Conservation (phyloP, 2,113 vertebrate genomes). For the Uria lomvia region DNA sequence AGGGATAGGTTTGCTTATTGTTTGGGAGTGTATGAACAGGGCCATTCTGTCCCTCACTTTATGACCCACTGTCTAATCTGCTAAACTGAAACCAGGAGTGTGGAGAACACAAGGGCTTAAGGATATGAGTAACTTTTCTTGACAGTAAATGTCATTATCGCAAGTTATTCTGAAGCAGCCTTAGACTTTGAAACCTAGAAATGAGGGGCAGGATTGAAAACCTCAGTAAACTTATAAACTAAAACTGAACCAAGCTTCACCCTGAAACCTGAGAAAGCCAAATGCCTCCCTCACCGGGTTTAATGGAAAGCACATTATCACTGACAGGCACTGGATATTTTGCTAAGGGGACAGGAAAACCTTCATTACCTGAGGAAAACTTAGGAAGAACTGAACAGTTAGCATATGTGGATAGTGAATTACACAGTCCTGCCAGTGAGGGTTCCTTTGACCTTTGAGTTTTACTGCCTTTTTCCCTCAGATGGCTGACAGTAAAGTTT, state of each 20-base stretch:
- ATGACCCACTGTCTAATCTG: not conserved
- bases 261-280: not conserved
- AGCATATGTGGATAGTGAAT: not conserved
- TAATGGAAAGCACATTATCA: not conserved
- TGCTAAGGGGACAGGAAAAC: not conserved
- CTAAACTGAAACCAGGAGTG: not conserved
- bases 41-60: not conserved
- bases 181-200: not conserved
- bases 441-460: not conserved
- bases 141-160: not conserved
- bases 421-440: not conserved
- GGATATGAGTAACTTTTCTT: not conserved
- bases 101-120: not conserved
- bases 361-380: not conserved
- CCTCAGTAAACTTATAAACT: not conserved
- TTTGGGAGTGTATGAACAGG: not conserved
- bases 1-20: not conserved
- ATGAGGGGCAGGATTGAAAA: not conserved
- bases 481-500: not conserved
- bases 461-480: not conserved
- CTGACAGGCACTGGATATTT: not conserved
- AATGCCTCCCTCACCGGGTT: not conserved
- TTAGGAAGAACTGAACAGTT: not conserved
- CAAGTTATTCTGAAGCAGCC: not conserved
- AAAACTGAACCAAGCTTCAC: not conserved